These are phyloP conservation scores for Baccha elongata DNA, from an alignment of 2,888 invertebrate species.

Conservation along the genomic window DNA sequence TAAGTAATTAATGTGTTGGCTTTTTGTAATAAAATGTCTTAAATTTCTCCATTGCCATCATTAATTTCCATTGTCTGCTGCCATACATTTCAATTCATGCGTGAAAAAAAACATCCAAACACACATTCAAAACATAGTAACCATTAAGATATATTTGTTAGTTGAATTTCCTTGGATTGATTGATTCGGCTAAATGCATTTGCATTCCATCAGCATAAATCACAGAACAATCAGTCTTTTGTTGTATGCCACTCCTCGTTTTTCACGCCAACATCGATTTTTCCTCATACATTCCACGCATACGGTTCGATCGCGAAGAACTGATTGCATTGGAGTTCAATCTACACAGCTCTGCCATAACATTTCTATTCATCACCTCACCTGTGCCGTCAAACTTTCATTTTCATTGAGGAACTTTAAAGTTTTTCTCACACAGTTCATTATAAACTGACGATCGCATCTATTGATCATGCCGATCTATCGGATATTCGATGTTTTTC, in stretches of 20 bases:
- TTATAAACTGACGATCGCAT: slow-evolving; percentile 7
- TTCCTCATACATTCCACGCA: slow-evolving; percentile 22
- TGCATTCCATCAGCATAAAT: slow-evolving; percentile 50
- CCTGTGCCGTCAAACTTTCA: slow-evolving; percentile 55
- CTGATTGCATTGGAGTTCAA: slow-evolving; percentile 1
- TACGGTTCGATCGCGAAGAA: slow-evolving; percentile 26
- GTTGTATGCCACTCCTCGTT: slow-evolving; percentile 21
- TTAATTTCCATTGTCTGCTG: slow-evolving; percentile 38
- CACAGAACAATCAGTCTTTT: slow-evolving; percentile 21
- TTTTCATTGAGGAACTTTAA: slow-evolving; percentile 59
- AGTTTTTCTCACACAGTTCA: slow-evolving; percentile 21
- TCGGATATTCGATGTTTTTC: slow-evolving; percentile 22
- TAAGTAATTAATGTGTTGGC: slow-evolving; percentile 42
- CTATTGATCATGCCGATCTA: slow-evolving; percentile 39
- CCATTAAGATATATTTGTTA: neutral
- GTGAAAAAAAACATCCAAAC: slow-evolving; percentile 44
- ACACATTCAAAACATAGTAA: neutral
- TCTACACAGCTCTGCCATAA: neutral
- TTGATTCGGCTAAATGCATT: slow-evolving; percentile 51
- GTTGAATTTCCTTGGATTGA: slow-evolving; percentile 33
- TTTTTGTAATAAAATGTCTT: slow-evolving; percentile 28
- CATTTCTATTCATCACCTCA: slow-evolving; percentile 27
- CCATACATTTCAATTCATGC: slow-evolving; percentile 47
- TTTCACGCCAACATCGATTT: slow-evolving; percentile 23
- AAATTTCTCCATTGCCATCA: slow-evolving; percentile 40